phyloP scores from a whole-genome alignment of 30 jellyfish, hydroid and myxozoan genomes.

The Aurelia aurita region DNA sequence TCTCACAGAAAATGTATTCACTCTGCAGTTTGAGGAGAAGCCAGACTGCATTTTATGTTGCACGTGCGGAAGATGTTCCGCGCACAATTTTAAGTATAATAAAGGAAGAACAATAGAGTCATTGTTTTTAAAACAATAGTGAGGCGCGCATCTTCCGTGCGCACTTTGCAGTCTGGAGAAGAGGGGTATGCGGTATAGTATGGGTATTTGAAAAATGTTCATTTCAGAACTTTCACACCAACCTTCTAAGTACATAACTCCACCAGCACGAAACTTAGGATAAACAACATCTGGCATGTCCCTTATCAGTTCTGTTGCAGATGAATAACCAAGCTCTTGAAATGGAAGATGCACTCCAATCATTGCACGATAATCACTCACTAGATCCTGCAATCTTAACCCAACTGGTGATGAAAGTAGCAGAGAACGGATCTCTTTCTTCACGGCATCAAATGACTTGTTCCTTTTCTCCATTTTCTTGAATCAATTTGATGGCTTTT shows the following conservation, averaged over 20 bases:
- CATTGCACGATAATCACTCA: constrained; percentile 76
- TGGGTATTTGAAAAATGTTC: no score
- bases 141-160: no score
- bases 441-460: constrained; percentile 43
- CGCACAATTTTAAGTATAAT: no score
- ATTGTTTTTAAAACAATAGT: no score
- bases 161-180: no score
- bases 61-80: no score
- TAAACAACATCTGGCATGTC: constrained; percentile 87
- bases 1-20: no score
- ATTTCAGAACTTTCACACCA: not conserved
- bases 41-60: no score
- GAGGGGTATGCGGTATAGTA: no score
- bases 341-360: constrained; percentile 77
- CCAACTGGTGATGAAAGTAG: constrained; percentile 83
- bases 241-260: constrained; percentile 84
- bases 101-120: no score
- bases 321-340: constrained; percentile 78
- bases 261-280: constrained; percentile 82
- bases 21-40: no score
- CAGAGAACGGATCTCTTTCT: constrained; percentile 81
- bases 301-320: constrained; percentile 74
- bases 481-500: no score
- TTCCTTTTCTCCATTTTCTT: constrained; percentile 37
- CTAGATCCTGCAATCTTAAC: constrained; percentile 54